Evolutionary conservation across 2,113 vertebrate genomes (phyloP).

Genomic region (Callipepla squamata): DNA sequence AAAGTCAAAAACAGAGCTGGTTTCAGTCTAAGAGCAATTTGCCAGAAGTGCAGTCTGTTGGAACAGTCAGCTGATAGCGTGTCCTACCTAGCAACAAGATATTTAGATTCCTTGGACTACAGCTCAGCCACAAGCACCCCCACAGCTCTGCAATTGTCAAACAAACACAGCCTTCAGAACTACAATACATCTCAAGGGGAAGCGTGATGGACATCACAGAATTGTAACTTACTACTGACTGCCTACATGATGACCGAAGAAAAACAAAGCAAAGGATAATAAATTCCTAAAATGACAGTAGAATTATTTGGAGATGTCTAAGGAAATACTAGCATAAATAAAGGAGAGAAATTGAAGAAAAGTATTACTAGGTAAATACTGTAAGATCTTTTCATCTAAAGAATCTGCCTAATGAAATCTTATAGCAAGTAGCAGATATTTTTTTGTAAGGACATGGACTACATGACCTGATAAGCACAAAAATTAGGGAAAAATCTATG

Average conservation of each 20-base stretch:
- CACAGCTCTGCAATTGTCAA: neutral
- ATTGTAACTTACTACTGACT: neutral
- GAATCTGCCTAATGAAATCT: neutral
- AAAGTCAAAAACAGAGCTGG: neutral
- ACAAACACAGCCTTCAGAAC: neutral
- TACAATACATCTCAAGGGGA: neutral
- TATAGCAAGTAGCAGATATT: neutral
- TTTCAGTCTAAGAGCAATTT: neutral
- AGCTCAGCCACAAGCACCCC: neutral
- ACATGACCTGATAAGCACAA: neutral
- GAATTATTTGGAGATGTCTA: neutral
- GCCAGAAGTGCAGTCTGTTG: neutral
- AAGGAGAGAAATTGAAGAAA: neutral
- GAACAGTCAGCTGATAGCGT: neutral
- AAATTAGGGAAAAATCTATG: neutral
- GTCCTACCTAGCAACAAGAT: neutral
- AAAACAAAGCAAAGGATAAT: neutral
- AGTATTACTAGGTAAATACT: neutral
- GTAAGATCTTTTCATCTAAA: neutral
- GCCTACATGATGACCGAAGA: neutral
- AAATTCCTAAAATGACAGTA: neutral
- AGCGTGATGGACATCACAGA: neutral
- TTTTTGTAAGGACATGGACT: neutral
- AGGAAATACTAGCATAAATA: neutral
- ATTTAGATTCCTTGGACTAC: neutral